Percentiles rank a stretch among this genome's conserved stretches.
Evolutionary conservation across 2,797 vertebrate genomes (phyloP).

Genomic region (Chromobotia macracanthus): DNA sequence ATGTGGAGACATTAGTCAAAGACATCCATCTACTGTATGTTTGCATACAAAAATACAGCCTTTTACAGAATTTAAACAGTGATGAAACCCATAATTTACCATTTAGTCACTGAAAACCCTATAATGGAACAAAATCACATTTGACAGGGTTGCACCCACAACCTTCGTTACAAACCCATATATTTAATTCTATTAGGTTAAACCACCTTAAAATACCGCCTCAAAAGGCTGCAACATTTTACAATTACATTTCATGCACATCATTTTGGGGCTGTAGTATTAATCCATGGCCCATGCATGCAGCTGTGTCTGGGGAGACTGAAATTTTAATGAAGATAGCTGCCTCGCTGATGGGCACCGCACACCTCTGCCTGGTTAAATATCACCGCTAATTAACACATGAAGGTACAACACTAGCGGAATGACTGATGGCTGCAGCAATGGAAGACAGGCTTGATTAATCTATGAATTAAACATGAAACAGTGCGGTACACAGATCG

Average conservation of each 20-base stretch:
- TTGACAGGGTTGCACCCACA: neutral
- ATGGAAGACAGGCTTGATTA: slow-evolving; percentile 68
- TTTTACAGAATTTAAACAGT: neutral
- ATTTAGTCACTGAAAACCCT: neutral
- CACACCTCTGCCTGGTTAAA: slow-evolving; percentile 78
- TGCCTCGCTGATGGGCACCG: slow-evolving; percentile 68
- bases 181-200: neutral
- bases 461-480: slow-evolving; percentile 81
- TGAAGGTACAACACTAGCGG: slow-evolving; percentile 72
- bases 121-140: neutral
- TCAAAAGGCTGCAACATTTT: slow-evolving; percentile 36
- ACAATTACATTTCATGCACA: slow-evolving; percentile 46
- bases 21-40: neutral
- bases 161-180: neutral
- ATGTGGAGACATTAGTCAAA: neutral
- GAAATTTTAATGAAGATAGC: slow-evolving; percentile 78
- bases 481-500: slow-evolving; percentile 35
- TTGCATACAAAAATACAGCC: neutral
- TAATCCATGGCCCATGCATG: slow-evolving; percentile 24
- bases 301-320: slow-evolving; percentile 64
- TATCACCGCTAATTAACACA: slow-evolving; percentile 81
- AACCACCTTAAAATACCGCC: slow-evolving; percentile 22
- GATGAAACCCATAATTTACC: neutral
- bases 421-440: slow-evolving; percentile 76
- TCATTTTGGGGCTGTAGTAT: neutral